Conservation (phyloP, 2,797 vertebrate genomes). For the Triplophysa yarkandensis region DNA sequence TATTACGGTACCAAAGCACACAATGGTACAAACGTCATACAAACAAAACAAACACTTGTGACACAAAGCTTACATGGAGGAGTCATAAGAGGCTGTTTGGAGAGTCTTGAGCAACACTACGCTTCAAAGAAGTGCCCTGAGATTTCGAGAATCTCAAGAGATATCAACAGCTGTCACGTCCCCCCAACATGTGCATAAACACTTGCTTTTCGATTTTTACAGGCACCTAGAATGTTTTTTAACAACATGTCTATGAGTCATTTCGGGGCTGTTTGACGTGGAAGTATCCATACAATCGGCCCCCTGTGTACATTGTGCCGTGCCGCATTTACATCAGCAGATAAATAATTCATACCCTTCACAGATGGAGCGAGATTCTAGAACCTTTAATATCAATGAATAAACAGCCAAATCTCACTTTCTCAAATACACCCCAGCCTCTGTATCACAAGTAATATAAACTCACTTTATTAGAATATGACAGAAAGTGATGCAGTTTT, state of each 20-base stretch:
- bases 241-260: conserved; percentile 16
- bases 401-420: conserved; percentile 15
- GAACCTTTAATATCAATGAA: conserved; percentile 42
- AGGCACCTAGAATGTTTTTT: neutral
- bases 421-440: conserved; percentile 7
- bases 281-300: conserved; percentile 47
- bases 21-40: neutral
- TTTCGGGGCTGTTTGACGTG: conserved; percentile 30
- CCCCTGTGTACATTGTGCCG: conserved; percentile 24
- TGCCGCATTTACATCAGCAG: conserved; percentile 46
- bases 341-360: conserved; percentile 51
- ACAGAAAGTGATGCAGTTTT: conserved; percentile 30
- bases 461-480: conserved; percentile 28
- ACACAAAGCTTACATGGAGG: conserved; percentile 9
- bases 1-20: conserved; percentile 16
- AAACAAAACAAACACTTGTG: conserved; percentile 15
- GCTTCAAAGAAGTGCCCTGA: conserved; percentile 12
- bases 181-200: neutral
- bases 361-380: conserved; percentile 37
- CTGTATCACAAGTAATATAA: conserved; percentile 32
- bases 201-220: neutral
- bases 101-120: conserved; percentile 7
- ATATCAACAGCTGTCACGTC: neutral
- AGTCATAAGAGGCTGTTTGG: neutral
- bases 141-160: conserved; percentile 41